Evolutionary conservation across 2,888 invertebrate species (phyloP).

Genomic region (Colostygia pectinataria): DNA sequence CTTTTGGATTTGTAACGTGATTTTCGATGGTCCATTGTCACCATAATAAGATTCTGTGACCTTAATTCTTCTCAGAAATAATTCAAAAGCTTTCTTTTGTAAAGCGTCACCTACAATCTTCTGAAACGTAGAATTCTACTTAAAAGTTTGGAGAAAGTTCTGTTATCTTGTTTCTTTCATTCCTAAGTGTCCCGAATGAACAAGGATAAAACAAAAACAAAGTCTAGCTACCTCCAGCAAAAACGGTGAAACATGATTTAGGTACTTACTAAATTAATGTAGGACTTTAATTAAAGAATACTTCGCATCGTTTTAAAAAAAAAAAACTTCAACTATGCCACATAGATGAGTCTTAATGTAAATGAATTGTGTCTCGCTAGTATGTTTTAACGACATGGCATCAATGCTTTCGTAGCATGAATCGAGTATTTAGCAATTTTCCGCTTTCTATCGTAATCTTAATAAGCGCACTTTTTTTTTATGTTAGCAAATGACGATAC

Average conservation of each 20-base stretch:
- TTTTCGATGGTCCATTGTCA: slow-evolving; percentile 28
- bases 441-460: too few species aligned
- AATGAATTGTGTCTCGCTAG: too few species aligned
- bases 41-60: slow-evolving; percentile 14
- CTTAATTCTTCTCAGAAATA: slow-evolving; percentile 7
- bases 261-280: too few species aligned
- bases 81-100: slow-evolving; percentile 4
- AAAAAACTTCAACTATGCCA: too few species aligned
- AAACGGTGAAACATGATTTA: not conserved
- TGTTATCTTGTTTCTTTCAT: slow-evolving; percentile 12
- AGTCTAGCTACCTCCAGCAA: slow-evolving; percentile 1
- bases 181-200: not conserved
- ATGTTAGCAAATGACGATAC: too few species aligned
- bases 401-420: too few species aligned
- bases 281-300: too few species aligned
- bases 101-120: slow-evolving; percentile 2
- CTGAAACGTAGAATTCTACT: slow-evolving; percentile 8
- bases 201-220: slow-evolving; percentile 16
- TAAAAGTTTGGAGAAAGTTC: slow-evolving; percentile 9
- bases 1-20: slow-evolving; percentile 36
- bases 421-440: too few species aligned
- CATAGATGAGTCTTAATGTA: too few species aligned
- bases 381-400: too few species aligned
- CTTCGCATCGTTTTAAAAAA: too few species aligned
- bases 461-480: too few species aligned